Percentiles rank a stretch among this genome's conserved stretches.
Evolutionary conservation across 1,140 invertebrate species (phyloP).

Genomic region (Ceratosolen fusciceps): DNA sequence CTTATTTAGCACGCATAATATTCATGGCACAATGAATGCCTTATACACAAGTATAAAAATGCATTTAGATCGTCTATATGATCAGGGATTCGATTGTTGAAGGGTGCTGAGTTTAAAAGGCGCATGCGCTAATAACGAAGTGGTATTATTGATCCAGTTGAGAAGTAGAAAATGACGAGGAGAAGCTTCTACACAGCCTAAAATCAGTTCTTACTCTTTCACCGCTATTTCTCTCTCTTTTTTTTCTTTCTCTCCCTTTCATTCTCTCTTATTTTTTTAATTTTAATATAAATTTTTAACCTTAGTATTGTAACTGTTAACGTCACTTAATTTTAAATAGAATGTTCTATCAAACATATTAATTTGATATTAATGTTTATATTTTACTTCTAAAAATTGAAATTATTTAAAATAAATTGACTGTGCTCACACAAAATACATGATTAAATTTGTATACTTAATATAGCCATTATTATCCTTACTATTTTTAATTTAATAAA

Average conservation of each 20-base stretch:
- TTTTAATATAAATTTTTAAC: no score
- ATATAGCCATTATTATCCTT: no score
- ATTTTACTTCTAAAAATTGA: no score
- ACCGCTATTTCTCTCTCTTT: background rate
- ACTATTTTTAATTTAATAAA: no score
- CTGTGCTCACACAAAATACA: no score
- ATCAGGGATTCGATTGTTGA: constrained; percentile 46
- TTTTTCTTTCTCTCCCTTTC: background rate
- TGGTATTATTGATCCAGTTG: constrained; percentile 70
- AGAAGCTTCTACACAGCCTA: constrained; percentile 13
- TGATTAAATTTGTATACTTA: no score
- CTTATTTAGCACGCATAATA: constrained; percentile 72
- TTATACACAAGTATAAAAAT: constrained; percentile 57
- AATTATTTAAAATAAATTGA: no score
- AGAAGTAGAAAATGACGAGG: constrained; percentile 54
- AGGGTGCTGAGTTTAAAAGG: background rate
- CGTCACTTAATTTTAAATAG: constrained; percentile 39
- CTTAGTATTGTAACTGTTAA: background rate
- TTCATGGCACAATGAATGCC: constrained; percentile 70
- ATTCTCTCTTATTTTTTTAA: background rate
- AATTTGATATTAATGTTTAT: no score
- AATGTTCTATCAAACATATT: background rate
- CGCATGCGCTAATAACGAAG: constrained; percentile 65
- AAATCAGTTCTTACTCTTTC: constrained; percentile 15
- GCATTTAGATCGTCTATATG: constrained; percentile 56